A percentile compares a stretch with the other conserved stretches of the same genome.
phyloP scores from a whole-genome alignment of 2,113 vertebrate genomes.

The Rhegmatorhina hoffmannsi region DNA sequence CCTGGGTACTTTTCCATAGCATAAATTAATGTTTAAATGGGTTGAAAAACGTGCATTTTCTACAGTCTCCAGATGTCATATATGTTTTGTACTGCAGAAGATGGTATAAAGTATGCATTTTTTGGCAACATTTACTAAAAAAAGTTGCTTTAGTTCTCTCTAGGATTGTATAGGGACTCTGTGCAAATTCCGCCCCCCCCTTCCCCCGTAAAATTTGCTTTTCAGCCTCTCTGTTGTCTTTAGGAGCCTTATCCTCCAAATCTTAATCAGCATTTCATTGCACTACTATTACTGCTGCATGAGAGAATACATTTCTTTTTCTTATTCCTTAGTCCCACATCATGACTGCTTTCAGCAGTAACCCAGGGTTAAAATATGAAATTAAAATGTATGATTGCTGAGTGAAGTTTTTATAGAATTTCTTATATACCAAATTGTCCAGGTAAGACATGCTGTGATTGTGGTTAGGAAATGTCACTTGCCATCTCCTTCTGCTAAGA shows the following conservation, averaged over 20 bases:
- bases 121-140: background rate
- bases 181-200: too few species aligned
- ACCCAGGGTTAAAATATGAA: constrained; percentile 7
- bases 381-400: background rate
- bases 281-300: background rate
- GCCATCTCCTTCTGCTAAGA: background rate
- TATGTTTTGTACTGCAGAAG: background rate
- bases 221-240: background rate
- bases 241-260: background rate
- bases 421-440: background rate
- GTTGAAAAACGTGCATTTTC: background rate
- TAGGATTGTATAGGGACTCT: background rate
- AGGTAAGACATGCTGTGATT: background rate
- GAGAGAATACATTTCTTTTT: background rate
- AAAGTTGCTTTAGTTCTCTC: background rate
- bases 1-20: fast-evolving
- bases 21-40: background rate
- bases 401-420: background rate
- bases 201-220: background rate
- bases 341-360: constrained; percentile 13
- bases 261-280: constrained; percentile 13
- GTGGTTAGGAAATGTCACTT: background rate
- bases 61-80: background rate
- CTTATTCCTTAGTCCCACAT: background rate
- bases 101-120: background rate